Base-by-base conservation (phyloP, 2,797 vertebrate species). In the Semaprochilodus insignis region DNA sequence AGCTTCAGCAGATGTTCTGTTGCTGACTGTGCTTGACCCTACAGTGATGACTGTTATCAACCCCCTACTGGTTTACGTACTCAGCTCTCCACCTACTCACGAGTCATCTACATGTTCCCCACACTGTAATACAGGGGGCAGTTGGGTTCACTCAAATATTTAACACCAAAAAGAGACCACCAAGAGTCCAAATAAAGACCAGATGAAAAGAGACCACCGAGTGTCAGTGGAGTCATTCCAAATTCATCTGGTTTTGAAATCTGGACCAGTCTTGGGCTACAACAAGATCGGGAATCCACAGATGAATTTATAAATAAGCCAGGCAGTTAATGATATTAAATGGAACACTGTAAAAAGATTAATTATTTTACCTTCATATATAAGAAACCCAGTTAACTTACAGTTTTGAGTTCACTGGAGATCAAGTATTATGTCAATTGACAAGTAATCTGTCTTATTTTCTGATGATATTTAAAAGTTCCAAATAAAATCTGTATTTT, bases 1-100 rank as follows among this genome's bases (percentile, higher is more conserved):
- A 82, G 79, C 60, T 83, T 71, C 75, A 77, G 79, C 83, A 87
- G 82, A 85, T 85, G 84, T 80, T 85, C 25, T 74, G 67, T 52
- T 63, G 66, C 59, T 74, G 48, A 74, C 25, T 69, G 79, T 70
- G 59, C 59, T 73, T 21, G 52, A 55, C 36, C 66, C 27, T 54
- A 78, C 25, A 82, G 57, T 55, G 57, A 40, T 73, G 60, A 77
- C 21, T 4, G 14, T 51, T 25, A 51, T 34, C 10, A 76, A 48
- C 73, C 44, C 8, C 62, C 71, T 51, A 4, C 44, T 25, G 80
- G 57, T 55, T 71, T 54, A 44, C n/a, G 6, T 19, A 74, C 65
- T 81, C 82, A 67, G 59, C 66, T 31, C 31, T 31, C 57, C 77
- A 83, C 76, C 67, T 67, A 63, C 54, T 48, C 73, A 31, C 51